Evolutionary conservation across 2,113 vertebrate genomes (phyloP).

Genomic region (Antechinus flavipes): DNA sequence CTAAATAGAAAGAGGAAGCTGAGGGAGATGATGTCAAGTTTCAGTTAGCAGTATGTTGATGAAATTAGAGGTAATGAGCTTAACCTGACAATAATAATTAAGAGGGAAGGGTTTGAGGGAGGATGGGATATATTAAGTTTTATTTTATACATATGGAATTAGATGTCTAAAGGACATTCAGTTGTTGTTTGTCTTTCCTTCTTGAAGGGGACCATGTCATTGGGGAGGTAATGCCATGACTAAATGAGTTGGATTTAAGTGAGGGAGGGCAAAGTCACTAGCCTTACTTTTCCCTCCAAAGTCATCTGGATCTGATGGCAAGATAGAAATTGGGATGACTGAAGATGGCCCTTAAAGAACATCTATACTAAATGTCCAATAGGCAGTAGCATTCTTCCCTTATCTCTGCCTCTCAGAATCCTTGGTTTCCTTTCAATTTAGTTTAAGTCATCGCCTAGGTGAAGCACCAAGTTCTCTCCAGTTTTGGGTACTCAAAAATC

Average conservation of each 20-base stretch:
- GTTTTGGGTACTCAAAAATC: background rate
- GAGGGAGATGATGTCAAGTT: background rate
- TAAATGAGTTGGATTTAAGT: too few species aligned
- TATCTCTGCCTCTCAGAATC: background rate
- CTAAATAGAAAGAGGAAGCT: background rate
- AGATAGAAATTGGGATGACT: too few species aligned
- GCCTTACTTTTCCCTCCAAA: too few species aligned
- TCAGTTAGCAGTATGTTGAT: background rate
- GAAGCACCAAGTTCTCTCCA: background rate
- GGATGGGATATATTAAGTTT: background rate
- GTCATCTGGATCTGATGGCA: too few species aligned
- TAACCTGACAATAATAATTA: background rate
- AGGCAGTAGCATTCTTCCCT: background rate
- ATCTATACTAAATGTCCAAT: background rate
- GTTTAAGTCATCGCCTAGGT: background rate
- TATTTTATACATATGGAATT: background rate
- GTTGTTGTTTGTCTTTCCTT: background rate
- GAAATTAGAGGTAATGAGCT: background rate
- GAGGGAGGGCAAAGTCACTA: too few species aligned
- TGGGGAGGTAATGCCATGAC: too few species aligned
- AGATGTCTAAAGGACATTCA: background rate
- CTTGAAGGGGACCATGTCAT: too few species aligned
- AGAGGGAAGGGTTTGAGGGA: background rate
- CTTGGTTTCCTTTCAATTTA: background rate
- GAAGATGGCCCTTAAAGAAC: background rate